These are phyloP conservation scores for Drosophila serrata DNA, from an alignment of 1,140 invertebrate species.

Conservation along the genomic window DNA sequence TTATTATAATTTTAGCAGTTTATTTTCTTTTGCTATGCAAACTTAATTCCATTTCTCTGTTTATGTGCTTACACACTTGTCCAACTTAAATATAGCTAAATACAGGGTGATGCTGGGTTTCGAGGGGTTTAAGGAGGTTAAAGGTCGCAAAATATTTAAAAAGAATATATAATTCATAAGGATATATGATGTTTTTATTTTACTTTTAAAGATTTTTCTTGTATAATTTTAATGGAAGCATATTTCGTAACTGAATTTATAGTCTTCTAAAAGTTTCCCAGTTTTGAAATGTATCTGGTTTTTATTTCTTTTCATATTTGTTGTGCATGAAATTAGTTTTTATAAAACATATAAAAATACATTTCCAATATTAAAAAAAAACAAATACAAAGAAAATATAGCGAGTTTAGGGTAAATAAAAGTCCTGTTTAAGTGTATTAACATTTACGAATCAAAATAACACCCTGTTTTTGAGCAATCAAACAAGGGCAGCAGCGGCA, in stretches of 20 bases:
- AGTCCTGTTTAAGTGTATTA: neutral
- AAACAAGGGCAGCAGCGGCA: slow-evolving; percentile 64
- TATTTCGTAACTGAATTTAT: neutral
- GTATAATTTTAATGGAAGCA: neutral
- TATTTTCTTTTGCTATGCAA: slow-evolving; percentile 82
- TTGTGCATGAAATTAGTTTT: neutral
- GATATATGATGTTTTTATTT: neutral
- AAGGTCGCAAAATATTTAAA: too few relatives aligned
- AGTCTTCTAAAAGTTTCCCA: neutral
- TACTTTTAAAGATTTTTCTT: neutral
- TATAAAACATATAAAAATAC: neutral
- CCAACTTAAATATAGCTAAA: slow-evolving; percentile 64
- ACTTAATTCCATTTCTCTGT: slow-evolving; percentile 85
- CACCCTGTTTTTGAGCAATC: slow-evolving; percentile 75
- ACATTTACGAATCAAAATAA: slow-evolving; percentile 1
- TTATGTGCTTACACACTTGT: slow-evolving; percentile 84
- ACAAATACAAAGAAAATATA: too few relatives aligned
- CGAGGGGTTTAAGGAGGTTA: neutral
- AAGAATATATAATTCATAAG: too few relatives aligned
- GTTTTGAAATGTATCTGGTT: too few relatives aligned
- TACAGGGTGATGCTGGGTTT: slow-evolving; percentile 17
- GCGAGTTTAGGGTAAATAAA: too few relatives aligned
- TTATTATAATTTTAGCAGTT: slow-evolving; percentile 83
- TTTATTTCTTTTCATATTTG: neutral
- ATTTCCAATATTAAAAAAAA: too few relatives aligned